Evolutionary conservation across 2,888 invertebrate genomes (phyloP).

Genomic region (Trimorus sp.): DNA sequence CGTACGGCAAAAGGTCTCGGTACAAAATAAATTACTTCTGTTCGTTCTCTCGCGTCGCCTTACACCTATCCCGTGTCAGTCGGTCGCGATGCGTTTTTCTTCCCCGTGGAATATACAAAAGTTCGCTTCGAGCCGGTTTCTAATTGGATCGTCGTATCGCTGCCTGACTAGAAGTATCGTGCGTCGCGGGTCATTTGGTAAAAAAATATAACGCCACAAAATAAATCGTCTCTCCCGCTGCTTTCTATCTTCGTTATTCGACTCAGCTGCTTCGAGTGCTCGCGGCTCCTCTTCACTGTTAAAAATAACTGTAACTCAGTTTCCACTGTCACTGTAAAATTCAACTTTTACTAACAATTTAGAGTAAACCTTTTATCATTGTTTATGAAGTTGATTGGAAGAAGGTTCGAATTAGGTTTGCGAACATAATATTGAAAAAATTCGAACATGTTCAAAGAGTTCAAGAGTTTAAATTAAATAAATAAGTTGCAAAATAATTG

Average conservation of each 20-base stretch:
- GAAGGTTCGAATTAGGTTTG: too few species aligned
- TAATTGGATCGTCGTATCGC: slow-evolving; percentile 64
- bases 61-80: slow-evolving; percentile 70
- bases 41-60: slow-evolving; percentile 56
- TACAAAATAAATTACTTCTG: slow-evolving; percentile 76
- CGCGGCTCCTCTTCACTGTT: neutral
- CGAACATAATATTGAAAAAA: too few species aligned
- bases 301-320: too few species aligned
- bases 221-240: slow-evolving; percentile 10
- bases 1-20: slow-evolving; percentile 67
- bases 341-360: too few species aligned
- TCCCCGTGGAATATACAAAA: slow-evolving; percentile 46
- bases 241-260: slow-evolving; percentile 13
- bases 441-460: too few species aligned
- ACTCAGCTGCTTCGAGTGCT: neutral
- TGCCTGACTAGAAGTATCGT: slow-evolving; percentile 78
- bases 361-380: too few species aligned
- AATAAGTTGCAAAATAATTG: too few species aligned
- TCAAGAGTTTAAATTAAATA: too few species aligned
- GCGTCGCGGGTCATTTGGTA: slow-evolving; percentile 78
- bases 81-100: neutral
- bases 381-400: too few species aligned
- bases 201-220: slow-evolving; percentile 76
- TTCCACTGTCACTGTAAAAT: too few species aligned
- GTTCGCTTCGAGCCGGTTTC: slow-evolving; percentile 67